Percentiles rank a stretch among this genome's conserved stretches.
Conservation (phyloP, 2,797 vertebrate species). For the Hemitrygon akajei region DNA sequence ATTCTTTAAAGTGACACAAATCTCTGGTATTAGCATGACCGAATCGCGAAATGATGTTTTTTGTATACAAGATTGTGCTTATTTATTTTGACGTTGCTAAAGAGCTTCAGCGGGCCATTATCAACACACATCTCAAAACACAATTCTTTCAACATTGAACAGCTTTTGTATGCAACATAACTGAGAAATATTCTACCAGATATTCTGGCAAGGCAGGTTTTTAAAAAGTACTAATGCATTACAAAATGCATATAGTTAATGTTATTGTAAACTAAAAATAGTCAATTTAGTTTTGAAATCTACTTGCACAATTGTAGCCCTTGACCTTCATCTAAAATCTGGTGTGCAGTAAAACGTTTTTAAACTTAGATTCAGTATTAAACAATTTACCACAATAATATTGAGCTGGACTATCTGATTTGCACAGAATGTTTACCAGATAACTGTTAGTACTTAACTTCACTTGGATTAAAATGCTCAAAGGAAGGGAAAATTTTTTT, state of each 20-base stretch:
- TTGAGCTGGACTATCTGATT: too few relatives aligned
- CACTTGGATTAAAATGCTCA: too few relatives aligned
- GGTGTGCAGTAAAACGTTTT: neutral
- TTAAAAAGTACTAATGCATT: neutral
- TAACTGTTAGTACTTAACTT: too few relatives aligned
- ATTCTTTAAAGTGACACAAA: neutral
- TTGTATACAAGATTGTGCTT: neutral
- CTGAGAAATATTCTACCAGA: neutral
- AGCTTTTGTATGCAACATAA: neutral
- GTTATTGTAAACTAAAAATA: neutral
- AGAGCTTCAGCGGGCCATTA: neutral
- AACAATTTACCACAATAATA: too few relatives aligned
- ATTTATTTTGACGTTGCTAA: slow-evolving; percentile 10
- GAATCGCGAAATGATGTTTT: neutral
- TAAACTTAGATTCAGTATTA: neutral
- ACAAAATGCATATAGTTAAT: neutral
- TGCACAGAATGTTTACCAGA: too few relatives aligned
- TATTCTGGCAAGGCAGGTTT: neutral
- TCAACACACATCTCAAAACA: neutral
- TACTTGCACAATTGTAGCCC: neutral
- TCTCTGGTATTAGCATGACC: slow-evolving; percentile 3
- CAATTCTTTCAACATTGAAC: neutral
- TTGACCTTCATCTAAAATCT: neutral
- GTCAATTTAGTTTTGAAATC: neutral
- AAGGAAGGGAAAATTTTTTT: too few relatives aligned